A percentile compares a stretch with the other conserved stretches of the same genome.
Conservation (phyloP, 35 echinoderm and acorn worm genomes). For the Amphiura filiformis region DNA sequence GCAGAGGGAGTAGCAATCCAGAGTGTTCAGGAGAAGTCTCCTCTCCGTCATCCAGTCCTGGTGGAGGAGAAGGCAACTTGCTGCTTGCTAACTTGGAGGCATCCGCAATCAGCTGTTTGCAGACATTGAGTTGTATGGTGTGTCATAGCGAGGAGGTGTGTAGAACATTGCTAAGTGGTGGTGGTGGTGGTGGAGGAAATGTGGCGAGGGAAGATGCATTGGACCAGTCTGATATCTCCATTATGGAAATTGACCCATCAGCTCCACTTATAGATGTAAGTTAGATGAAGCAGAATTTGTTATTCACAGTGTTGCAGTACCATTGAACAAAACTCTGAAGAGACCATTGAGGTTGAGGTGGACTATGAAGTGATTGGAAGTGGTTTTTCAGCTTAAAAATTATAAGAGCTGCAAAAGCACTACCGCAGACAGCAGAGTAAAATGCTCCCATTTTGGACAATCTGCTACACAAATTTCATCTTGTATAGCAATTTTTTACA, state of each 20-base stretch:
- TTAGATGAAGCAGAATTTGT: too few relatives aligned
- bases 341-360: too few relatives aligned
- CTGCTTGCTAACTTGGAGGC: not conserved
- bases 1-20: not conserved
- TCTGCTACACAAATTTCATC: too few relatives aligned
- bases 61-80: not conserved
- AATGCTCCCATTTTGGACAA: too few relatives aligned
- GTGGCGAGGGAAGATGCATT: not conserved
- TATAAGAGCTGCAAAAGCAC: too few relatives aligned
- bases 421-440: too few relatives aligned
- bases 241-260: constrained; percentile 83
- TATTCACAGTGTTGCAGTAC: too few relatives aligned
- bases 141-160: not conserved
- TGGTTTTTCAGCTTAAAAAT: too few relatives aligned
- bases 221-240: not conserved
- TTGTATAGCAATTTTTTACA: too few relatives aligned
- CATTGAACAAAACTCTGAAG: too few relatives aligned
- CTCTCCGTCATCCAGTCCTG: not conserved
- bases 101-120: not conserved
- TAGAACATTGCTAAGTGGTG: not conserved
- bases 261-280: constrained; percentile 91
- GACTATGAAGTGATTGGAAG: too few relatives aligned
- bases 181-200: not conserved
- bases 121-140: not conserved
- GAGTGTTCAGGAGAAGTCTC: not conserved